Evolutionary conservation across 2,113 vertebrate species (phyloP), one percentile per base, ranked within the genome.

Genomic region (Anhinga rufa): DNA sequence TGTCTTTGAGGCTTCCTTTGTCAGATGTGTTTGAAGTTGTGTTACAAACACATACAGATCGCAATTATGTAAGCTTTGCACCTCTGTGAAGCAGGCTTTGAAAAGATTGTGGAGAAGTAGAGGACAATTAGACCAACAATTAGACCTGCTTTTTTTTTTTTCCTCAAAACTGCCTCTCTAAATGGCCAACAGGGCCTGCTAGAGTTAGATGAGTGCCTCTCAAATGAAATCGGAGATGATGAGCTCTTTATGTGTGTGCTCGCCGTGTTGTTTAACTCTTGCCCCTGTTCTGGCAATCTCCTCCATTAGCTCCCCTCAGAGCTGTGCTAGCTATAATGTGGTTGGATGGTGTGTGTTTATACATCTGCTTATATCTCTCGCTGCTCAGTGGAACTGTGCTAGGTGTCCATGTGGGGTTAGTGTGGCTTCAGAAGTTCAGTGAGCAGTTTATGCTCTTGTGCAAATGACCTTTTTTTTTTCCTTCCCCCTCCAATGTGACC

Each of bases 321-420:
- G 66, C 66, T 21, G 0, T 3, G 7, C 9, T 17, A 32, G 32
- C 46, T 52, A 4, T 54, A 28, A 14, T 0, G 0, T 28, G 6
- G 49, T 36, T 61, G 48, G 25, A 28, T 48, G 38, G 19, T 12
- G n/a, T 40, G n/a, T 54, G 22, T 40, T 38, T 22, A 9, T 32
- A 8, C 22, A 34, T 26, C 62, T 42, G 17, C 7, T 6, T 22
- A 1, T 16, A 17, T 34, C 6, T 77, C 17, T 36, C 6, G 21
- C 55, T 71, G 26, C 57, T 40, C 19, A 19, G 72, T 21, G 29
- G 51, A 52, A 14, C 24, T 46, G 42, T 49, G 44, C 6, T n/a
- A 21, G 38, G 17, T 10, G 10, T 40, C 46, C 20, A 0, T 31
- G 6, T 54, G 17, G 46, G 46, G n/a, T 60, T 60, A 72, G 32